Evolutionary conservation across 64 coral and sea anemone genomes (phyloP), one percentile per base, ranked within the genome.

Genomic region (Montipora capricornis): DNA sequence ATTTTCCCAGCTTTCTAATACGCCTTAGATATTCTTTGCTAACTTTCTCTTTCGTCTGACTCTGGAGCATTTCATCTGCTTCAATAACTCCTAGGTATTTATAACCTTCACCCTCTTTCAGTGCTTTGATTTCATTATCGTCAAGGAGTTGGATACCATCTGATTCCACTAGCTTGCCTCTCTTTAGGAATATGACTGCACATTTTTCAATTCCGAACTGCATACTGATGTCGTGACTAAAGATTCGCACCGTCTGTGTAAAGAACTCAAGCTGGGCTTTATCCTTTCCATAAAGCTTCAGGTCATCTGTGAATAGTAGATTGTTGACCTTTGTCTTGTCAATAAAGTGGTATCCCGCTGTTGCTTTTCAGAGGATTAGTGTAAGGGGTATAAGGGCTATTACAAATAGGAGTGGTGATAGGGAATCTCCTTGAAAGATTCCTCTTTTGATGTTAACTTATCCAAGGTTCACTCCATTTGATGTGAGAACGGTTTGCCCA

Each of bases 81-180:
- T 88, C 85, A 13, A 88, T 20, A 26, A 88, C 46, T 20, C 64
- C 66, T 10, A 88, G 50, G 66, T 88, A 88, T 55, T 88, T 88
- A 45, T 88, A 88, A 8, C 85, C 66, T 14, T 86, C 82, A 8
- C 70, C 50, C 66, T 88, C 85, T 20, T 84, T 61, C 44, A 88
- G 12, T 14, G 8, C 20, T 7, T 59, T 88, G 13, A 88, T 88
- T 75, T 88, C 13, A 14, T 44, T 71, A 47, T 47, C 85, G 50
- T 73, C 85, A 48, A 69, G 85, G 9, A 88, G 60, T 68, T 3
- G 16, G 47, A 87, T 87, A 26, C 83, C 83, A 67, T 87, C 83
- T 37, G 64, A 68, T 2, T 88, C 8, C 85, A 88, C 66, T 13
- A 73, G 9, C 15, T 74, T 88, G 9, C 85, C 85, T 88, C 68